Percentiles rank a stretch among this genome's conserved stretches.
These are phyloP conservation scores for Istiophorus platypterus DNA, from an alignment of 2,113 vertebrate species.

Conservation along the genomic window DNA sequence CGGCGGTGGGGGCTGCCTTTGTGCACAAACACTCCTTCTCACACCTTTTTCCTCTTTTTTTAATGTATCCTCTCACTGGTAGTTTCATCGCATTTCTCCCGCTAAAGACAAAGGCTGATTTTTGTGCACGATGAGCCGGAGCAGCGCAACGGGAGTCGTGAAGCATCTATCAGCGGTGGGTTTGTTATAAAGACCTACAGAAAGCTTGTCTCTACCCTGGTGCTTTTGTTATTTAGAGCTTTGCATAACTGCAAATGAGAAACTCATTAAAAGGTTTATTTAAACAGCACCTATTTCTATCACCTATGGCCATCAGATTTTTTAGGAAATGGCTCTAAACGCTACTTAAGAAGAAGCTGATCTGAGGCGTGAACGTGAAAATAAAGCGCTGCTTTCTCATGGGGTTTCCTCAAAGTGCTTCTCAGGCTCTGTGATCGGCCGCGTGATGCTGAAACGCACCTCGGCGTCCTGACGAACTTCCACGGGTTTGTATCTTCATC, in stretches of 20 bases:
- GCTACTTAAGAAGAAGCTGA: too few species aligned
- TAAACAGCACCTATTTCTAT: too few species aligned
- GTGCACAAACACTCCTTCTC: neutral
- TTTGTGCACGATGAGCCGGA: neutral
- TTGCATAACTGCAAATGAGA: neutral
- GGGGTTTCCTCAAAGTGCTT: too few species aligned
- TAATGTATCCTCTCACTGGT: neutral
- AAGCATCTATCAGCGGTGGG: neutral
- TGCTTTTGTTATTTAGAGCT: neutral
- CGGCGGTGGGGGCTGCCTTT: neutral
- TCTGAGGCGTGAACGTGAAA: too few species aligned
- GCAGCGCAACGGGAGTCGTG: neutral
- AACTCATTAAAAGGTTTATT: neutral
- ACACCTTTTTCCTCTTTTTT: too few species aligned
- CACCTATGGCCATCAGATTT: too few species aligned
- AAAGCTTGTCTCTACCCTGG: neutral
- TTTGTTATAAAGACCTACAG: constrained; percentile 14
- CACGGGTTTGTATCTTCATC: neutral
- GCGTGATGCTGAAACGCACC: too few species aligned
- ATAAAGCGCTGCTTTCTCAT: too few species aligned
- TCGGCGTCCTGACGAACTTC: too few species aligned
- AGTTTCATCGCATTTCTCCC: constrained; percentile 4
- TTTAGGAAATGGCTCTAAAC: neutral
- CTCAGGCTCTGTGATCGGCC: too few species aligned
- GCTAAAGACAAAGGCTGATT: neutral